Base-by-base conservation (phyloP, 2,888 invertebrate genomes). In the Ormyrus thymus region DNA sequence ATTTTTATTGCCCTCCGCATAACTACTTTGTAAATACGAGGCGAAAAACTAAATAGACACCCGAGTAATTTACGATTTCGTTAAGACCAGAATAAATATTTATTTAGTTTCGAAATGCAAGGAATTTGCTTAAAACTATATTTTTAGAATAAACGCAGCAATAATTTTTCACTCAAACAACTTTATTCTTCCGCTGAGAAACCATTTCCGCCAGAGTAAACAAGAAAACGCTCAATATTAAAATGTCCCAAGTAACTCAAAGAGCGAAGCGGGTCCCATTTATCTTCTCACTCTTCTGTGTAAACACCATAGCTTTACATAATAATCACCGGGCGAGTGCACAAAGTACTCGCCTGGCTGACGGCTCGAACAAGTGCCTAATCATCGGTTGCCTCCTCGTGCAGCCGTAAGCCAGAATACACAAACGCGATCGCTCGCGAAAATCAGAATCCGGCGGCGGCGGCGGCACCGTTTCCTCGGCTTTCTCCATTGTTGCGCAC, bases 401-500 rank as follows among this genome's bases (percentile, higher is more conserved):
- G 53, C 50, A 70, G 50, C 29, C 48, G 46, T 56, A 65, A 2
- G 55, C 45, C 11, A n/a, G 43, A 51, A 59, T 50, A 6, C 3
- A 29, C 56, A 9, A 7, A 8, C 53, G 13, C 11, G 53, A 45
- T 50, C 69, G 15, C 56, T 72, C 66, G 15, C 15, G 59, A 72
- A 72, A 72, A 72, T 77, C 59, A 71, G 72, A 77, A 77, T 61
- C 48, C 66, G 58, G 29, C 29, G 29, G 4, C 29, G 1, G 29
- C 29, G 29, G 29, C 29, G 29, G 15, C 65, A 51, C 29, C 65
- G 58, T 65, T 65, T 65, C 51, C 59, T 71, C 65, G 59, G 51
- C 73, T 73, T 62, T 69, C 62, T 50, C 69, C 69, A 76, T 76
- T 70, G 76, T 76, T 69, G 55, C 4, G 29, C 53, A 61, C n/a